Evolutionary conservation across 1,140 invertebrate species (phyloP), one percentile per base, ranked within the genome.

Genomic region (Helicorthomorpha holstii): DNA sequence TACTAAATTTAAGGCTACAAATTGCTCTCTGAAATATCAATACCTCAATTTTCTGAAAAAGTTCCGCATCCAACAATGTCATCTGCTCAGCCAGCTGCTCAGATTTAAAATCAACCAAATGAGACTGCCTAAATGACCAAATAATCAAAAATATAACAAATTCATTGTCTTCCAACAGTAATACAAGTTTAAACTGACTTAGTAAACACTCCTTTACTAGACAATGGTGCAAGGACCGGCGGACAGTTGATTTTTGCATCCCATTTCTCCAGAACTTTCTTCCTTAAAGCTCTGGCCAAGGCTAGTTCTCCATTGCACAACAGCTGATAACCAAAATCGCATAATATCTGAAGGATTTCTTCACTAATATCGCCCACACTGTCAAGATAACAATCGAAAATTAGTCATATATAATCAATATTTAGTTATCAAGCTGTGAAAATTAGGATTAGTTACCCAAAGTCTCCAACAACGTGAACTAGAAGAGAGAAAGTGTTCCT

Each of bases 11-110:
- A n/a, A n/a, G n/a, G n/a, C n/a, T n/a, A n/a, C n/a, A n/a, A n/a
- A n/a, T n/a, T n/a, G n/a, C n/a, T n/a, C n/a, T n/a, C n/a, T n/a
- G n/a, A n/a, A n/a, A 19, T 25, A 12, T 45, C 50, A 55, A 56
- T 60, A 93, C 90, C 67, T 97, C 92, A 60, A 98, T 94, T 64
- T 90, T 89, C 67, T 88, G 82, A 68, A 98, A 98, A 23, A 98
- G 70, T 59, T 95, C 85, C 0, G 92, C 83, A 68, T 99, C 95
- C 21, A 99, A 65, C 16, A 96, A 64, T 0, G 95, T 98, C 91
- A 99, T 97, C 73, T 98, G 95, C 67, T 97, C 92, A 2, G 95
- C 95, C 27, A 89, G 79, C 53, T 83, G 81, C 62, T 83, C 79
- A 21, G 92, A 85, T 67, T 96, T 97, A 64, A 95, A 93, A 65